Evolutionary conservation across 2,113 vertebrate genomes (phyloP), one percentile per base, ranked within the genome.

Genomic region (Smithornis capensis): DNA sequence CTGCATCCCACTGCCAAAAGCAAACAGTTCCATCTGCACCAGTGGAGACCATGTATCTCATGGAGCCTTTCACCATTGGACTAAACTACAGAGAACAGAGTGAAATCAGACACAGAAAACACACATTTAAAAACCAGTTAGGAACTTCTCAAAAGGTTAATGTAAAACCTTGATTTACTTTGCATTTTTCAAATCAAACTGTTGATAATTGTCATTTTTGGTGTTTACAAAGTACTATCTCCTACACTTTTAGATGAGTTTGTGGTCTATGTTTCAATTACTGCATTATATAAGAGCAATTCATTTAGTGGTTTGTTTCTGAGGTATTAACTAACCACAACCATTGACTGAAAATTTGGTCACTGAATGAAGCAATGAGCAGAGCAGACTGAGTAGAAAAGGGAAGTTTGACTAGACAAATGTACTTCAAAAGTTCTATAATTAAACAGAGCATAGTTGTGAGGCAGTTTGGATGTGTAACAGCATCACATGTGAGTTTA

Each of bases 11-110:
- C 91, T 99, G 99, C 99, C 99, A 99, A 95, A 99, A 99, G 94
- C 98, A 99, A 82, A 99, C 99, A 2, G 99, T 99, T 77, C 99
- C 99, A 97, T 99, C 99, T 71, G 98, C 99, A 96, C 99, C 99
- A 85, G 99, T 99, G 65, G 99, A 99, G 83, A 99, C 99, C 99
- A 99, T 98, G 95, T 99, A 99, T 35, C 99, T 96, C 79, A 98
- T 98, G 70, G 98, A 98, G 96, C 98, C 99, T 97, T 98, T 99
- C 96, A 98, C 99, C 98, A 99, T 98, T 9, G 99, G 99, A 96
- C 99, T 99, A 95, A 99, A 99, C 99, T 99, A 40, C 94, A 97
- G 83, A 49, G 28, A 62, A 59, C 0, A 23, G 68, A 59, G 19
- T 6, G 42, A 87, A 82, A 64, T 35, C 62, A 93, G 55, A 77